Percentiles rank a stretch among this genome's conserved stretches.
Evolutionary conservation across 1,140 invertebrate species (phyloP).

Genomic region (Orussus abietinus): DNA sequence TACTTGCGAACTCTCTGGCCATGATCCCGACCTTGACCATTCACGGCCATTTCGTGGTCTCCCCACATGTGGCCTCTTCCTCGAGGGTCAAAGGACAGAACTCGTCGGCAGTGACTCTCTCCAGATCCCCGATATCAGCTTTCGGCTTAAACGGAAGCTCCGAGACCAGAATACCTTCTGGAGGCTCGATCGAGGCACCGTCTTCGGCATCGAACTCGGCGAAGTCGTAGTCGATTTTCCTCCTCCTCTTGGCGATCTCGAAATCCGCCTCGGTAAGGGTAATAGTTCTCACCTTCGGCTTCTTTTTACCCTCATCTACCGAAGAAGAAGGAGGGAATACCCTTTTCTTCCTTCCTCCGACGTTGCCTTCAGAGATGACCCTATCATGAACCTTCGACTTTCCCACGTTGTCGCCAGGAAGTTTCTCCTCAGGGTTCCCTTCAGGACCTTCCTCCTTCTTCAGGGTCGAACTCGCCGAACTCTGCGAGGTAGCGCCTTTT

Average conservation of each 20-base stretch:
- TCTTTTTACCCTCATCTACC: conserved; percentile 9
- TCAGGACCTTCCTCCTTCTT: conserved; percentile 2
- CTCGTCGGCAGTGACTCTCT: conserved; percentile 41
- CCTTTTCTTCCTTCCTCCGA: conserved; percentile 9
- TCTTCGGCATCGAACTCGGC: conserved; percentile 37
- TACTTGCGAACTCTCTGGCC: too few relatives aligned
- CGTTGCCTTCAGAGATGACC: conserved; percentile 5
- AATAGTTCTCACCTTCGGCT: conserved; percentile 23
- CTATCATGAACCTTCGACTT: neutral
- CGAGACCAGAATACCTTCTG: conserved; percentile 32
- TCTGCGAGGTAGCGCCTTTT: too few relatives aligned
- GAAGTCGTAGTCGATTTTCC: conserved; percentile 34
- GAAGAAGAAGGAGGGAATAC: too few relatives aligned
- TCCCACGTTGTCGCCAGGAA: neutral
- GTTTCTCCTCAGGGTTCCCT: neutral
- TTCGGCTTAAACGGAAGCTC: conserved; percentile 42
- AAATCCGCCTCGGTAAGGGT: conserved; percentile 31
- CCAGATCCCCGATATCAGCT: conserved; percentile 38
- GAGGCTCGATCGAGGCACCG: conserved; percentile 12
- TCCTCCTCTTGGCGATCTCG: conserved; percentile 10
- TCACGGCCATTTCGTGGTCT: conserved; percentile 39
- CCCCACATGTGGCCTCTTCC: conserved; percentile 33
- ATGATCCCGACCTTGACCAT: too few relatives aligned
- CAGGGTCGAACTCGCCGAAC: too few relatives aligned
- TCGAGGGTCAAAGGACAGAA: conserved; percentile 46